Evolutionary conservation across 2,113 vertebrate species (phyloP).

Genomic region (Labeo rohita): DNA sequence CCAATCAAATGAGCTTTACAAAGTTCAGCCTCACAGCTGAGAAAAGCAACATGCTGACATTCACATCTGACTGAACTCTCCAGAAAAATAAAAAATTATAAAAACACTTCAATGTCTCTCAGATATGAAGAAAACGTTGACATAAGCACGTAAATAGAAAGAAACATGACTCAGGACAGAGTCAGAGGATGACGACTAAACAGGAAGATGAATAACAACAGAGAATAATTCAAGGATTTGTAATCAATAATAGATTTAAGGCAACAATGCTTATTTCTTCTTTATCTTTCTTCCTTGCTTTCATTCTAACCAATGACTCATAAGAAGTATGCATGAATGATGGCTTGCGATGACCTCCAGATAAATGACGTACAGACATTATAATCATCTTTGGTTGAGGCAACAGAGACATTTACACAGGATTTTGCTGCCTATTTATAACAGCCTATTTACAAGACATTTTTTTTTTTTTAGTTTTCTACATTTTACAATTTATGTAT

Average conservation of each 20-base stretch:
- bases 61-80: conserved; percentile 3
- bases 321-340: background rate
- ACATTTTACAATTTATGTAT: background rate
- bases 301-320: background rate
- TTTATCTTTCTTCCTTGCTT: background rate
- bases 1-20: background rate
- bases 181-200: conserved; percentile 10
- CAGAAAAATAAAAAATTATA: background rate
- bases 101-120: background rate
- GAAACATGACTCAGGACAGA: background rate
- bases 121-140: background rate
- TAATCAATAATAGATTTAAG: conserved; percentile 56
- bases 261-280: conserved; percentile 50
- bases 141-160: conserved; percentile 14
- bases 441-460: conserved; percentile 17
- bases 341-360: conserved; percentile 19
- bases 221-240: conserved; percentile 36
- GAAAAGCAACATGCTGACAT: conserved; percentile 11
- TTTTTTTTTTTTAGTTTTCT: background rate
- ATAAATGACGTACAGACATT: conserved; percentile 22
- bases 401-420: conserved; percentile 59
- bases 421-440: conserved; percentile 53
- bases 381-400: conserved; percentile 65
- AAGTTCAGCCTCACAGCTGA: conserved; percentile 8
- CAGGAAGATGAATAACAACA: conserved; percentile 20